A percentile compares a stretch with the other conserved stretches of the same genome.
Conservation (phyloP, 2,797 vertebrate species). For the Pangasius sanitwongsei region DNA sequence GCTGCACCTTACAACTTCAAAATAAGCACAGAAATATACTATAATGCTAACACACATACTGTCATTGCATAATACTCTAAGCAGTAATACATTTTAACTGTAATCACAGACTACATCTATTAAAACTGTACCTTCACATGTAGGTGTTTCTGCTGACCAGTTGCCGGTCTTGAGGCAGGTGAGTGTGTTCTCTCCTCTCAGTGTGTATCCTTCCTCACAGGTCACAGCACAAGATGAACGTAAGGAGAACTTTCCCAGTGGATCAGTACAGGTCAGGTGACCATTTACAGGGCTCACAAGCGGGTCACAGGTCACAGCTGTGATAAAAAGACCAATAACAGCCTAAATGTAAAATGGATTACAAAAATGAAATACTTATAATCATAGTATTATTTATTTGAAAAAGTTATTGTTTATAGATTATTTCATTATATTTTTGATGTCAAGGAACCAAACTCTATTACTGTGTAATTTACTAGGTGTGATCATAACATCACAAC, state of each 20-base stretch:
- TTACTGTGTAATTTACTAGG: not conserved
- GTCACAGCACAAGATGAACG: conserved; percentile 60
- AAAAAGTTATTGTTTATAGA: no score
- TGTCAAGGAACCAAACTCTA: not conserved
- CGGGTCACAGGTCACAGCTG: conserved; percentile 62
- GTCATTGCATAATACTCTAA: not conserved
- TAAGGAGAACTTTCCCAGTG: conserved; percentile 63
- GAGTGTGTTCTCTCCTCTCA: conserved; percentile 57
- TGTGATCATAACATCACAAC: not conserved
- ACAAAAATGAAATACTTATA: not conserved
- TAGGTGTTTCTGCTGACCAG: conserved; percentile 63
- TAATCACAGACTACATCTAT: not conserved
- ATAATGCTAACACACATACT: not conserved
- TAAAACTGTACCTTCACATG: conserved; percentile 62
- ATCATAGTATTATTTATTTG: not conserved
- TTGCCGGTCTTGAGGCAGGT: conserved; percentile 60
- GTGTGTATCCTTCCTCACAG: conserved; percentile 65
- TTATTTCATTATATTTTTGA: not conserved
- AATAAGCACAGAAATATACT: not conserved
- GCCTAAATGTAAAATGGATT: not conserved
- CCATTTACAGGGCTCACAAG: conserved; percentile 52
- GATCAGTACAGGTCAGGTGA: conserved; percentile 59
- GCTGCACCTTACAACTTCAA: conserved; percentile 17
- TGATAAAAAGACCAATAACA: conserved; percentile 4
- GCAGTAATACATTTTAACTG: not conserved